phyloP scores from a whole-genome alignment of 2,888 invertebrate genomes.

The Tridacna gigas region DNA sequence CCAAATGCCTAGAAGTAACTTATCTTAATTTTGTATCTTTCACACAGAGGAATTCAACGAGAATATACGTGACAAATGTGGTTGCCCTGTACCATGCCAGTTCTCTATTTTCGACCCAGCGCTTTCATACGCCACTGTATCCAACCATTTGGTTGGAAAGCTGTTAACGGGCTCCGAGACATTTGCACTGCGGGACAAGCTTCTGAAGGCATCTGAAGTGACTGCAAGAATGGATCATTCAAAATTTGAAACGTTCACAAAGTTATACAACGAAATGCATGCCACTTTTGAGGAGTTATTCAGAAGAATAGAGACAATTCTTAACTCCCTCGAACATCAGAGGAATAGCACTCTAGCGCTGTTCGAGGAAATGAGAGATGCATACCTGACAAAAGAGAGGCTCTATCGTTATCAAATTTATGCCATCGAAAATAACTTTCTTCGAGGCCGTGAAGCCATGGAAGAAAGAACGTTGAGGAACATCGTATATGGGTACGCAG shows the following conservation, averaged over 20 bases:
- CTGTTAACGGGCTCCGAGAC: slow-evolving; percentile 62
- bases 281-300: slow-evolving; percentile 46
- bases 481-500: slow-evolving; percentile 70
- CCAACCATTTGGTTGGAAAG: slow-evolving; percentile 69
- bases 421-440: slow-evolving; percentile 72
- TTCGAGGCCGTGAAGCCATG: slow-evolving; percentile 75
- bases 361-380: slow-evolving; percentile 44
- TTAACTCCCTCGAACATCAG: slow-evolving; percentile 55
- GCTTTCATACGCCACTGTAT: slow-evolving; percentile 76
- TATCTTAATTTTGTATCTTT: not conserved
- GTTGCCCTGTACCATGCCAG: slow-evolving; percentile 77
- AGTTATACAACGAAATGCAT: slow-evolving; percentile 40
- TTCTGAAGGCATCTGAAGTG: slow-evolving; percentile 65
- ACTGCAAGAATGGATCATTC: slow-evolving; percentile 67
- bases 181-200: slow-evolving; percentile 49
- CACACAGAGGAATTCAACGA: slow-evolving; percentile 38
- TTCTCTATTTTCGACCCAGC: slow-evolving; percentile 75
- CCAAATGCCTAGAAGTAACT: not conserved
- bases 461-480: slow-evolving; percentile 74
- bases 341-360: slow-evolving; percentile 37
- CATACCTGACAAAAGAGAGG: slow-evolving; percentile 63
- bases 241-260: slow-evolving; percentile 48
- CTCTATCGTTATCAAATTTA: slow-evolving; percentile 73
- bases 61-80: slow-evolving; percentile 56
- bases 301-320: slow-evolving; percentile 50